These are phyloP conservation scores for Falco rusticolus DNA, from an alignment of 2,797 vertebrate species.

Conservation along the genomic window DNA sequence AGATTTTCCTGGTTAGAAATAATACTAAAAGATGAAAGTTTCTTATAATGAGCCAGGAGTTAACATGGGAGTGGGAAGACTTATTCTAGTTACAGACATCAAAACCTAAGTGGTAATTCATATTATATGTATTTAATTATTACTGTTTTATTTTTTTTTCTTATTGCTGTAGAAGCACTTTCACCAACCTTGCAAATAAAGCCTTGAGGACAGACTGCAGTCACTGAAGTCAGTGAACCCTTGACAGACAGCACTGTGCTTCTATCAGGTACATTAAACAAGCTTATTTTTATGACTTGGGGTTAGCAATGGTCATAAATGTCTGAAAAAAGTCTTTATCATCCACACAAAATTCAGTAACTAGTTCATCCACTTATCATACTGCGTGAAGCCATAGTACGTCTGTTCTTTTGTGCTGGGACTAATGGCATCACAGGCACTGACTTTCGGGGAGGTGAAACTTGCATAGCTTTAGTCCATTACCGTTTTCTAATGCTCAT, in stretches of 20 bases:
- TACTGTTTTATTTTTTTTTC: neutral
- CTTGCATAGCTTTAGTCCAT: neutral
- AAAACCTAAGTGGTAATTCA: neutral
- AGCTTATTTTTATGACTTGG: neutral
- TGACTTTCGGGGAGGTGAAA: constrained; percentile 8
- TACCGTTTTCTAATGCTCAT: neutral
- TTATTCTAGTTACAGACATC: neutral
- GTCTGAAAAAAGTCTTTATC: neutral
- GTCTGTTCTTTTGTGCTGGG: neutral
- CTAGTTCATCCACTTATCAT: neutral
- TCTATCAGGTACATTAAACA: neutral
- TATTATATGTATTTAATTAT: neutral
- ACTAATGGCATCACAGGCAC: neutral
- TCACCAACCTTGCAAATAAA: neutral
- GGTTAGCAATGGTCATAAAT: neutral
- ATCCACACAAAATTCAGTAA: neutral
- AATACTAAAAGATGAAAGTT: neutral
- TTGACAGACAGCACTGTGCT: neutral
- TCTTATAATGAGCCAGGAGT: neutral
- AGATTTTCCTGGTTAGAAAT: neutral
- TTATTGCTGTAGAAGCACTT: neutral
- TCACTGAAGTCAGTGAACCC: neutral
- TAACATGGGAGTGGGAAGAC: neutral
- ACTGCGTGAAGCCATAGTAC: neutral
- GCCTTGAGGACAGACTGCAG: neutral